Conservation (phyloP, 2,113 vertebrate genomes). For the Neodon shergylaensis region DNA sequence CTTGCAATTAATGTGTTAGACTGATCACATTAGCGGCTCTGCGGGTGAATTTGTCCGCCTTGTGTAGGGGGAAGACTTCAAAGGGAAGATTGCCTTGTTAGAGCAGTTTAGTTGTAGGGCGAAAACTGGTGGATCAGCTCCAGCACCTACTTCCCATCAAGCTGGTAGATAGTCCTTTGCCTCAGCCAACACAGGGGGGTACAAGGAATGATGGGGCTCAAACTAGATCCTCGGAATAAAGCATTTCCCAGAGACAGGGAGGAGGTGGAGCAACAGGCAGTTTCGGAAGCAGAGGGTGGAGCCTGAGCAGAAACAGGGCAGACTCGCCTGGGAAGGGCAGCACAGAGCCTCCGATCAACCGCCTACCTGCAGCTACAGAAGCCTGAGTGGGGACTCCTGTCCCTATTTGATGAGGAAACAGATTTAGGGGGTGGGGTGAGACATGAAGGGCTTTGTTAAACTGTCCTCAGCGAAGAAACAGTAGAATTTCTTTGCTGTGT, state of each 20-base stretch:
- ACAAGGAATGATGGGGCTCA: background rate
- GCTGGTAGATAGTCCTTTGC: background rate
- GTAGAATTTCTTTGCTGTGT: background rate
- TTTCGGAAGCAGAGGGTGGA: background rate
- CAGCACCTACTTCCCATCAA: background rate
- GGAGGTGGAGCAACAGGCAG: background rate
- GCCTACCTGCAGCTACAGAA: background rate
- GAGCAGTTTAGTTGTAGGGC: background rate
- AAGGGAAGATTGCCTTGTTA: conserved; percentile 78
- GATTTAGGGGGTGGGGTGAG: background rate
- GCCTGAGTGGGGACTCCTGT: background rate
- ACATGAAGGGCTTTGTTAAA: background rate
- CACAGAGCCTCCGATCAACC: background rate
- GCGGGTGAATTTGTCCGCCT: conserved; percentile 74
- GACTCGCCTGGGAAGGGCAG: background rate
- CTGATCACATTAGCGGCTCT: conserved; percentile 65
- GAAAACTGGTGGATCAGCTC: background rate
- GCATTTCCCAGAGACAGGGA: background rate
- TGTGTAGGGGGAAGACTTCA: conserved; percentile 75
- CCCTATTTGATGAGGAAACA: background rate
- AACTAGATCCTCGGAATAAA: background rate
- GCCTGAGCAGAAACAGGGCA: background rate
- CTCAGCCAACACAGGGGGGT: background rate
- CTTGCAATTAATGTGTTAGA: conserved; percentile 80
- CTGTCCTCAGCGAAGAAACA: background rate